Evolutionary conservation across 2,888 invertebrate genomes (phyloP), one percentile per base, ranked within the genome.

Genomic region (Apodemia hepburni): DNA sequence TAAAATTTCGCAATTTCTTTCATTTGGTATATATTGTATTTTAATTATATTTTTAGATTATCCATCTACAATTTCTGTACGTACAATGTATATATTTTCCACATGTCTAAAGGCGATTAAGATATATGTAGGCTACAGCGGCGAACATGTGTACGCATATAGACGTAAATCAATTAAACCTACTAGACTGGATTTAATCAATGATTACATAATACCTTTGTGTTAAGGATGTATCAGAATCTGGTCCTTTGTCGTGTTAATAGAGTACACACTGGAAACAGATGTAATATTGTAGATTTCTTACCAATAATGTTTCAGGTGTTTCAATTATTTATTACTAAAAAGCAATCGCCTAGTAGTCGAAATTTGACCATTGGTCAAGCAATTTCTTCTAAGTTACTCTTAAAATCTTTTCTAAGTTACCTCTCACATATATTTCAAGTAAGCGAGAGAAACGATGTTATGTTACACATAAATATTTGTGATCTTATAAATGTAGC

Each of bases 121-220:
- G 51, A 54, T 54, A 54, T 54, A 54, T 27, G 27, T 22, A 27
- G 27, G 27, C 15, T 54, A 54, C 51, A 54, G 12, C 12, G 15
- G 11, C 51, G 22, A 42, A 15, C 42, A 42, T 54, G 51, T 54
- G 22, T 49, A 49, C 49, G 18, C 49, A 49, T 49, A 49, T 49
- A 18, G 22, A 54, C 18, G 58, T 61, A 61, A 61, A 61, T 61
- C 61, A 61, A 61, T 61, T 58, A 58, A 61, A 61, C 58, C 61
- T 29, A 61, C 58, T 45, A 47, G 58, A 61, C 58, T 58, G 61
- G 61, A 61, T 61, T 61, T 61, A 58, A 61, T 61, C 61, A 58
- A 61, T 29, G 57, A 61, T 58, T 58, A 61, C 58, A 58, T 61
- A 61, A 61, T 57, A 58, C 58, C 51, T 51, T 51, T 51, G 51